Conservation (phyloP, 1,140 invertebrate genomes). For the Drosophila trapezifrons region DNA sequence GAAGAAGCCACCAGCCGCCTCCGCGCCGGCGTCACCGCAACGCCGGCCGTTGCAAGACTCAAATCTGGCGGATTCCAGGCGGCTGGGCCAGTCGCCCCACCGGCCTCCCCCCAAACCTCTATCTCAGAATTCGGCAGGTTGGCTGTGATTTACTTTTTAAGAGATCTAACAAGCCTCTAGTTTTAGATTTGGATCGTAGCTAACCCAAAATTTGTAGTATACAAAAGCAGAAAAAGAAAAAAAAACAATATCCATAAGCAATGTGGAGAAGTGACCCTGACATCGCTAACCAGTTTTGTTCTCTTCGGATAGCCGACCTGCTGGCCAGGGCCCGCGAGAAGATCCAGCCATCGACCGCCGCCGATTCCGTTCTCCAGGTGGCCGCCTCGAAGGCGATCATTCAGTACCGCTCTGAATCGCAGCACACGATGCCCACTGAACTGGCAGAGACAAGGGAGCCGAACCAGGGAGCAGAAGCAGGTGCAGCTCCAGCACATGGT, state of each 20-base stretch:
- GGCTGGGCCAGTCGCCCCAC: background rate
- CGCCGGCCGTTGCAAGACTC: conserved; percentile 44
- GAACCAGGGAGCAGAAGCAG: background rate
- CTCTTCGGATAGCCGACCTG: conserved; percentile 26
- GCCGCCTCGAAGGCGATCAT: conserved; percentile 10
- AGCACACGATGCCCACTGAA: conserved; percentile 10
- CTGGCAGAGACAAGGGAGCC: background rate
- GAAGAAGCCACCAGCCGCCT: conserved; percentile 15
- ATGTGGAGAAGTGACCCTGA: conserved; percentile 28
- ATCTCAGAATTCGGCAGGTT: conserved; percentile 50
- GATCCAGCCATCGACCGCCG: conserved; percentile 2
- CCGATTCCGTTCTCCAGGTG: background rate
- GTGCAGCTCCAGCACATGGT: background rate
- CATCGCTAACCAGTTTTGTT: conserved; percentile 17
- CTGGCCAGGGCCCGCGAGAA: conserved; percentile 7
- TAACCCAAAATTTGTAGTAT: conserved; percentile 38
- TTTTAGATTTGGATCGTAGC: conserved; percentile 25
- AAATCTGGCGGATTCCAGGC: conserved; percentile 17
- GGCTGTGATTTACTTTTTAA: conserved; percentile 36
- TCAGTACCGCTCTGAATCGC: conserved; percentile 4
- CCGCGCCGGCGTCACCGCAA: conserved; percentile 4
- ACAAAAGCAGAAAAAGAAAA: background rate
- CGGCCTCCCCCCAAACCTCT: conserved; percentile 6
- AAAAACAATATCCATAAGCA: background rate
- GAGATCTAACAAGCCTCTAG: background rate